These are phyloP conservation scores for Probaryconus sp. DNA, from an alignment of 1,140 invertebrate species.

Conservation along the genomic window DNA sequence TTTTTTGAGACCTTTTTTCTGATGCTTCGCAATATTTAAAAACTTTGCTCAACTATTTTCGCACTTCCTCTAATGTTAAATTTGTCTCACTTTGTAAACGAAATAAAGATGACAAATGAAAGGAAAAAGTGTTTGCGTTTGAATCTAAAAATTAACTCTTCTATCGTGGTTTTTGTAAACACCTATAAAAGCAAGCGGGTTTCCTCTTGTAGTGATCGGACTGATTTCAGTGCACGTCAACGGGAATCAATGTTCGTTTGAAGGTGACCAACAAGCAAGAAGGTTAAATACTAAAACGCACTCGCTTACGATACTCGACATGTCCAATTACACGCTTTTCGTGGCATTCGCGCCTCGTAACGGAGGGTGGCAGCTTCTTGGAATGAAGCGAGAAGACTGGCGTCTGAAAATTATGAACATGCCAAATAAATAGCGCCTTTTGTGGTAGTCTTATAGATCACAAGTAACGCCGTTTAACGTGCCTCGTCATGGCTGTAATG, in stretches of 20 bases:
- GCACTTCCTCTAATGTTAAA: no score
- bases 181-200: no score
- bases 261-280: constrained; percentile 8
- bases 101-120: no score
- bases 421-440: no score
- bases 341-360: constrained; percentile 58
- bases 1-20: no score
- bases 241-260: background rate
- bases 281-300: constrained; percentile 37
- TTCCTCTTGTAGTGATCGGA: no score
- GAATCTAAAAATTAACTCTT: no score
- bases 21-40: no score
- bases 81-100: no score
- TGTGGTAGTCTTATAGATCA: background rate
- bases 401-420: constrained; percentile 31
- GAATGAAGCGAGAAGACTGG: constrained; percentile 8
- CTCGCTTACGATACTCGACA: constrained; percentile 57
- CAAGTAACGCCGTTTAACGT: background rate
- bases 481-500: background rate
- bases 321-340: constrained; percentile 66
- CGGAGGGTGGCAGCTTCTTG: constrained; percentile 27
- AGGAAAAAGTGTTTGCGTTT: no score
- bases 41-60: no score
- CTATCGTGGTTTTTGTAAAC: no score
- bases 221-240: constrained; percentile 8